Base-by-base conservation (phyloP, 2,888 invertebrate genomes). In the Luperina nickerlii region DNA sequence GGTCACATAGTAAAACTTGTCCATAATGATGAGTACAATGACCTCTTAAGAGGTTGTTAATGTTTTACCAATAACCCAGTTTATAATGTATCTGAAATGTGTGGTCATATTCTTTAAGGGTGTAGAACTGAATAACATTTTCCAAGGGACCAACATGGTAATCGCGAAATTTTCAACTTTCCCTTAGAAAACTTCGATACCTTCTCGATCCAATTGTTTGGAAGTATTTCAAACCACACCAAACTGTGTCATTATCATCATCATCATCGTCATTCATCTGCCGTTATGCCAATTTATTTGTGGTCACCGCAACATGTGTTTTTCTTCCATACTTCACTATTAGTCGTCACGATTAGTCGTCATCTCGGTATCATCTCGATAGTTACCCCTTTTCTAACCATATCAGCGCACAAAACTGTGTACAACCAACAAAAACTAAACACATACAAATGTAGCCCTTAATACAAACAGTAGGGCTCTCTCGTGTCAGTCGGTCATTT, bases 401-500 rank as follows among this genome's bases (percentile, higher is more conserved):
- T 20, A 20, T 51, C 20, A 20, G 20, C 7, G 18, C 13, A 63
- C 11, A 18, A 42, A n/a, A 57, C 42, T 20, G n/a, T 42, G 8
- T 57, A 4, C 7, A 60, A 42, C 4, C 11, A 45, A 66, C 24
- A 27, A 48, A 32, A 38, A 20, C 20, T 3, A 15, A 75, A 67
- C 27, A 62, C 51, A 62, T 38, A 62, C 51, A 66, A 38, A 63
- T 24, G 45, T 15, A 32, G 65, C 70, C 74, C 70, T 74, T 32
- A 51, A 63, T 73, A 85, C 75, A 70, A 81, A 85, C 73, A 85
- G 45, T 15, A 85, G 68, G 69, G 65, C 81, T 73, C 82, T 85
- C 69, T 70, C 60, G 67, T 62, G 83, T 67, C 76, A 85, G 75
- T 78, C 71, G 87, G 79, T 76, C 87, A 83, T 84, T 87, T 87